phyloP scores from a whole-genome alignment of 23 tunicate species.

The Trididemnum clinides region DNA sequence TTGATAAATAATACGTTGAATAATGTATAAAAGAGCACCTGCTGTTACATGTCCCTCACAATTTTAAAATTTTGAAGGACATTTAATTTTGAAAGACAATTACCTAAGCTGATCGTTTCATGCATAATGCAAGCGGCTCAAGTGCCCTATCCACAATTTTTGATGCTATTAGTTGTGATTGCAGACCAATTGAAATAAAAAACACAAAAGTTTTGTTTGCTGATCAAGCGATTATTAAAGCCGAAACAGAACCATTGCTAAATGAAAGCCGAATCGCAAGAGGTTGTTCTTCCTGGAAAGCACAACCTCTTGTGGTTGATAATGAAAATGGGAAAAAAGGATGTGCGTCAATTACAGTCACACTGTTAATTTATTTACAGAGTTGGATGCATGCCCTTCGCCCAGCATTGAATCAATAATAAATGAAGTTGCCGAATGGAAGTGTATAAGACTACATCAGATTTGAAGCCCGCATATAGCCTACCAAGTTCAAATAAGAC shows the following conservation, averaged over 20 bases:
- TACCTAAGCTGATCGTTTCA: background rate
- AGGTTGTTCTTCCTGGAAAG: background rate
- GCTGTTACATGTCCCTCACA: no score
- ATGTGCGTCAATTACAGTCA: no score
- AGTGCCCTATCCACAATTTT: background rate
- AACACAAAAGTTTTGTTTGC: background rate
- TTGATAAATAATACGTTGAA: no score
- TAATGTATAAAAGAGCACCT: no score
- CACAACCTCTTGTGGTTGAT: background rate
- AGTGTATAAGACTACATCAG: background rate
- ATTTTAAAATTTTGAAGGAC: no score
- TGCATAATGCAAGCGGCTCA: background rate
- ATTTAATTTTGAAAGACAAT: background rate
- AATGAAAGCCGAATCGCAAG: background rate
- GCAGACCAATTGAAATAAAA: background rate
- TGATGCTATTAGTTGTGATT: background rate
- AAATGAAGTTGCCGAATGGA: background rate
- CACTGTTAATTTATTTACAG: background rate
- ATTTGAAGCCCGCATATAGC: slow-evolving; percentile 1
- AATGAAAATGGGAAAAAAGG: background rate
- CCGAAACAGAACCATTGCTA: background rate
- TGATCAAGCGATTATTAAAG: background rate
- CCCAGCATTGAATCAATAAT: background rate
- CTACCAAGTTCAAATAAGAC: background rate
- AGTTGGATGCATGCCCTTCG: slow-evolving; percentile 20